Evolutionary conservation across 2,113 vertebrate genomes (phyloP).

Genomic region (Ceyx melanurus): DNA sequence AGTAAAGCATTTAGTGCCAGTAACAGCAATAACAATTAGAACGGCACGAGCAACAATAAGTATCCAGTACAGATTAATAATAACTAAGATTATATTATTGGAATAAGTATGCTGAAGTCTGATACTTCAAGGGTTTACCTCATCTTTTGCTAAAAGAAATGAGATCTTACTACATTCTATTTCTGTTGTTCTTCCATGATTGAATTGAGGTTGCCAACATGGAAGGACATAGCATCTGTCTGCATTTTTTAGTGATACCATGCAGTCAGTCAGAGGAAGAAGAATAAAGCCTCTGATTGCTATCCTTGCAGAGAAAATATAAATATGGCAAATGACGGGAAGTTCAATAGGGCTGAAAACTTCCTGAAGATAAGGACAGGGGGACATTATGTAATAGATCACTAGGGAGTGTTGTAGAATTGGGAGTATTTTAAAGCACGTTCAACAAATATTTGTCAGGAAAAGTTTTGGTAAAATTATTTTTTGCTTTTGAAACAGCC

Average conservation of each 20-base stretch:
- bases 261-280: background rate
- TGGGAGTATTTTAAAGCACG: background rate
- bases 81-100: background rate
- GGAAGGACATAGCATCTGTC: background rate
- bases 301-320: background rate
- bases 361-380: background rate
- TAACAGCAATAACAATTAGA: background rate
- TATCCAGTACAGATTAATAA: background rate
- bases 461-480: background rate
- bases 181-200: background rate
- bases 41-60: background rate
- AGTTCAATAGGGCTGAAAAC: background rate
- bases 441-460: background rate
- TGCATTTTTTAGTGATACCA: background rate
- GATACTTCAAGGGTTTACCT: background rate
- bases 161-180: background rate
- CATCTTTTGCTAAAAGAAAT: background rate
- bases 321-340: background rate
- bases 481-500: background rate
- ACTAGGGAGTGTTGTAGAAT: background rate
- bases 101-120: background rate
- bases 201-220: background rate
- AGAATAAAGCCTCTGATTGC: background rate
- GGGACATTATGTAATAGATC: background rate
- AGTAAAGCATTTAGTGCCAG: background rate